phyloP scores from a whole-genome alignment of 2,797 vertebrate genomes.

The Nothura maculosa region DNA sequence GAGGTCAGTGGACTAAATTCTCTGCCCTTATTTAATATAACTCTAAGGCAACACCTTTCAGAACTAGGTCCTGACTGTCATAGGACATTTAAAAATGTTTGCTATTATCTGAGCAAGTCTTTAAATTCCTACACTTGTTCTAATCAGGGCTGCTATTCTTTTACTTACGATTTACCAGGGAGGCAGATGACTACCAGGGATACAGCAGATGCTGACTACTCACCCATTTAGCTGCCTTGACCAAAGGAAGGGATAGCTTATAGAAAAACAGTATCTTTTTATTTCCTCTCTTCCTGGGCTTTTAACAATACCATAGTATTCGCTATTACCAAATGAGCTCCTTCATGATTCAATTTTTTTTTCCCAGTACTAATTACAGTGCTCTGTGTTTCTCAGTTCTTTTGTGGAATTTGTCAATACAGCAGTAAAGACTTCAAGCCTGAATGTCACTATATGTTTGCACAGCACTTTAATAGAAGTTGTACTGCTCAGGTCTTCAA shows the following conservation, averaged over 20 bases:
- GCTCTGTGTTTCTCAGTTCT: neutral
- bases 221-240: neutral
- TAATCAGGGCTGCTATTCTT: neutral
- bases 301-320: neutral
- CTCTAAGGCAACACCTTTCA: neutral
- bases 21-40: neutral
- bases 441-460: neutral
- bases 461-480: neutral
- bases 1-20: neutral
- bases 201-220: neutral
- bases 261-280: neutral
- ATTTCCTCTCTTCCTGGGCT: neutral
- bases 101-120: neutral
- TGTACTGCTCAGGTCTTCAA: neutral
- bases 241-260: neutral
- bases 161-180: neutral
- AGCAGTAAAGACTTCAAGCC: neutral
- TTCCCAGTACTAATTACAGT: neutral
- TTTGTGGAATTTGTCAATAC: neutral
- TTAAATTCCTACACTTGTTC: neutral
- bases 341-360: neutral
- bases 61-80: neutral
- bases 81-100: slow-evolving; percentile 2
- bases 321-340: neutral
- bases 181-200: neutral